Conservation (phyloP, 2,797 vertebrate species). For the Coilia nasus region DNA sequence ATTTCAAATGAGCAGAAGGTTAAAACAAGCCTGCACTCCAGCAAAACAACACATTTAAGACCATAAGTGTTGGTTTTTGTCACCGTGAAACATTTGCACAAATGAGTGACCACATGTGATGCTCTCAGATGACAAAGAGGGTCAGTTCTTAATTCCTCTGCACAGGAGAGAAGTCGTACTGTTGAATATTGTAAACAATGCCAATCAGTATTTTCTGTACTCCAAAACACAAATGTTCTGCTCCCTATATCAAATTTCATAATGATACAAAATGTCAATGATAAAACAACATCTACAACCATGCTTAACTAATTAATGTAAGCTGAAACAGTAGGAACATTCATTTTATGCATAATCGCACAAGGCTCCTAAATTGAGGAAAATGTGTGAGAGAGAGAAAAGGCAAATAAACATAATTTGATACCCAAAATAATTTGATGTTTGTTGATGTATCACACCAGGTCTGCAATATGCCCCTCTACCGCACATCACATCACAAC, state of each 20-base stretch:
- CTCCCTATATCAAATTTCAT: neutral
- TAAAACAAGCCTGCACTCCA: slow-evolving; percentile 73
- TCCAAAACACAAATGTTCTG: neutral
- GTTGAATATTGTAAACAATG: neutral
- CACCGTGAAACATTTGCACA: slow-evolving; percentile 66
- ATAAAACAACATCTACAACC: neutral
- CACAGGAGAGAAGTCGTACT: neutral
- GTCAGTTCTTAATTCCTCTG: slow-evolving; percentile 35
- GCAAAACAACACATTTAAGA: slow-evolving; percentile 76
- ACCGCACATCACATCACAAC: slow-evolving; percentile 75
- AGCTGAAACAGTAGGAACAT: neutral
- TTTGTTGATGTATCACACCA: slow-evolving; percentile 68
- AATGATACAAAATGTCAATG: neutral
- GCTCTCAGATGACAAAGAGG: slow-evolving; percentile 54
- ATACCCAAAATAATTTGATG: slow-evolving; percentile 61
- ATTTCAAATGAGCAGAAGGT: slow-evolving; percentile 86
- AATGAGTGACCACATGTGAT: slow-evolving; percentile 69
- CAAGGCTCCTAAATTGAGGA: neutral
- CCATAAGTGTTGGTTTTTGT: slow-evolving; percentile 68
- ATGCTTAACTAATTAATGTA: neutral
- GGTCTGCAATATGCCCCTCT: slow-evolving; percentile 76
- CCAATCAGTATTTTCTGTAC: neutral
- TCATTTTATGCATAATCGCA: slow-evolving; percentile 17
- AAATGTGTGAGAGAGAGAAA: neutral
- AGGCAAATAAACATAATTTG: slow-evolving; percentile 52